Percentiles rank a stretch among this genome's conserved stretches.
These are phyloP conservation scores for Phortica variegata DNA, from an alignment of 1,140 invertebrate species.

Conservation along the genomic window DNA sequence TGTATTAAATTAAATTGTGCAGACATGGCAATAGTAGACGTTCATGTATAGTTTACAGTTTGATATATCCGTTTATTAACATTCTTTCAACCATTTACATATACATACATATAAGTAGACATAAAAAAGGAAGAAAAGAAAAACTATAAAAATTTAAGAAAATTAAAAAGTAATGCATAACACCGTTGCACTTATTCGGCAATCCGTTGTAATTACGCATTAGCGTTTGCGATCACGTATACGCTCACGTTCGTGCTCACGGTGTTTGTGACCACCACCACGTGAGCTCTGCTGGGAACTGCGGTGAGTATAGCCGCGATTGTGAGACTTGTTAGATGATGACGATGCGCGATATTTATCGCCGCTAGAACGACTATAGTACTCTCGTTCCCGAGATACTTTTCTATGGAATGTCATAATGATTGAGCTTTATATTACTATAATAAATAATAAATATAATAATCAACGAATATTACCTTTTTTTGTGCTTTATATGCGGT, in stretches of 20 bases:
- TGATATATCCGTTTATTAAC: no score
- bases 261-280: constrained; percentile 38
- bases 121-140: no score
- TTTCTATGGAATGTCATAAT: constrained; percentile 14
- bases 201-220: neutral
- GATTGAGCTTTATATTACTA: no score
- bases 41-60: no score
- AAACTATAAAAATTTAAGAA: no score
- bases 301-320: constrained; percentile 24
- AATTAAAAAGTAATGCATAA: no score
- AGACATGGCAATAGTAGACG: no score
- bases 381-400: constrained; percentile 15
- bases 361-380: no score
- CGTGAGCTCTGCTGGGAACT: constrained; percentile 31
- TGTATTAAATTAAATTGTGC: no score
- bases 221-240: constrained; percentile 51
- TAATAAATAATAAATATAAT: neutral
- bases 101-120: no score
- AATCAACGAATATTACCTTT: constrained; percentile 32
- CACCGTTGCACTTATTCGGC: no score
- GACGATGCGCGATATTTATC: constrained; percentile 43
- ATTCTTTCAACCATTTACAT: no score
- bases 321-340: constrained; percentile 31
- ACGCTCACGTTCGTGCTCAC: constrained; percentile 36
- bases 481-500: constrained; percentile 51